A percentile compares a stretch with the other conserved stretches of the same genome.
Conservation (phyloP, 2,113 vertebrate species). For the Pyrgilauda ruficollis region DNA sequence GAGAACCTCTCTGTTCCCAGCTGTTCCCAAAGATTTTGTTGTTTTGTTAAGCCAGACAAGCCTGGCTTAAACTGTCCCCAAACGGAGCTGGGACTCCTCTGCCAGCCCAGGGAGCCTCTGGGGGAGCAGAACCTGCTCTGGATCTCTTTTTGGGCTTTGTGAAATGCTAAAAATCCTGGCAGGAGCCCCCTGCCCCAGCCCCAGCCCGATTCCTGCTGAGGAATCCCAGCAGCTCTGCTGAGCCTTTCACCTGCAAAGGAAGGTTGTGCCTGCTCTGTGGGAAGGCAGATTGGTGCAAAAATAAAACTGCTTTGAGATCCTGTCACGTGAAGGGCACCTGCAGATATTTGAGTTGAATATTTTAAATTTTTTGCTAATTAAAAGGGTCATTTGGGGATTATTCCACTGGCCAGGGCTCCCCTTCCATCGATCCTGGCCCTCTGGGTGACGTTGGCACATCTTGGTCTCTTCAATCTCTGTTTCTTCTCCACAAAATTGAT, state of each 20-base stretch:
- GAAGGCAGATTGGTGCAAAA: not conserved
- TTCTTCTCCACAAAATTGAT: not conserved
- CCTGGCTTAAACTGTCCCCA: not conserved
- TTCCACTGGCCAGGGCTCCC: not conserved
- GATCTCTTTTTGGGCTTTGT: not conserved
- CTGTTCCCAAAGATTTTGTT: accelerated
- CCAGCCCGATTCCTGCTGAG: not conserved
- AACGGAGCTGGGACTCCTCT: not conserved
- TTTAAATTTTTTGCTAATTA: not conserved
- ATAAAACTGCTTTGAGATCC: not conserved
- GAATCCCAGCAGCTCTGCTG: not conserved
- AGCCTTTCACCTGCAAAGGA: not conserved
- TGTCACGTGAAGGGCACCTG: not conserved
- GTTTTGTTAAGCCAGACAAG: too few species aligned
- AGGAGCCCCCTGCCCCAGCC: not conserved
- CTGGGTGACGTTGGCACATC: accelerated
- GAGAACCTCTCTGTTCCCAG: accelerated
- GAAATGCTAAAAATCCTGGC: not conserved
- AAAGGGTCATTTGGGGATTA: not conserved
- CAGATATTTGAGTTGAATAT: not conserved
- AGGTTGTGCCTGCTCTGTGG: not conserved
- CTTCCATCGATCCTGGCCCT: not conserved
- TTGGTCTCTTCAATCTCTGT: not conserved
- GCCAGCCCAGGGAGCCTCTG: not conserved
- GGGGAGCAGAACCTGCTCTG: not conserved